A percentile compares a stretch with the other conserved stretches of the same genome.
phyloP scores from a whole-genome alignment of 2,113 vertebrate genomes.

The Mixornis gularis region DNA sequence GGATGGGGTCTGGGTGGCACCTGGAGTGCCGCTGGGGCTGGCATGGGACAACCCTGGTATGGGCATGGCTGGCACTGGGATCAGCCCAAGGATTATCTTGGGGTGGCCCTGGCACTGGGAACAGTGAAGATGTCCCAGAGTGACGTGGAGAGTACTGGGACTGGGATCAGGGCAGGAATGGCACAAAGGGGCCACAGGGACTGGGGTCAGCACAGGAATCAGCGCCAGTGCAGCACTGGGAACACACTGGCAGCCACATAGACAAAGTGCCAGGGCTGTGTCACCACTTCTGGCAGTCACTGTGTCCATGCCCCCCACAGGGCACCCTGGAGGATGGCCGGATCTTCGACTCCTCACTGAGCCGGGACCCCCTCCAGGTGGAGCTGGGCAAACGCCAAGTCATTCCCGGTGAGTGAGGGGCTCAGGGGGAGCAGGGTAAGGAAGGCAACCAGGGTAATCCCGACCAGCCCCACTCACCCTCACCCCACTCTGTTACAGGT shows the following conservation, averaged over 20 bases:
- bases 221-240: neutral
- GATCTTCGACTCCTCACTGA: constrained; percentile 87
- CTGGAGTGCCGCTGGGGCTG: neutral
- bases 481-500: constrained; percentile 67
- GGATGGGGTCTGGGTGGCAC: neutral
- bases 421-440: accelerated
- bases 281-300: accelerated
- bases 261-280: neutral
- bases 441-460: neutral
- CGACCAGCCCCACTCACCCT: neutral
- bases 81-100: neutral
- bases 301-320: constrained; percentile 33
- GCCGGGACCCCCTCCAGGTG: constrained; percentile 86
- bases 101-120: neutral
- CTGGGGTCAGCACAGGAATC: neutral
- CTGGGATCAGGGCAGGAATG: neutral
- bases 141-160: neutral
- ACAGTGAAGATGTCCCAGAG: accelerated
- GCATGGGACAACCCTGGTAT: accelerated
- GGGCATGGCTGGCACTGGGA: neutral
- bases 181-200: neutral
- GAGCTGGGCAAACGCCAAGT: constrained; percentile 93
- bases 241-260: accelerated
- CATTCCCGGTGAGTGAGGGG: constrained; percentile 78
- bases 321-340: constrained; percentile 88